A percentile compares a stretch with the other conserved stretches of the same genome.
phyloP scores from a whole-genome alignment of 2,113 vertebrate species.

The Elgaria multicarinata region DNA sequence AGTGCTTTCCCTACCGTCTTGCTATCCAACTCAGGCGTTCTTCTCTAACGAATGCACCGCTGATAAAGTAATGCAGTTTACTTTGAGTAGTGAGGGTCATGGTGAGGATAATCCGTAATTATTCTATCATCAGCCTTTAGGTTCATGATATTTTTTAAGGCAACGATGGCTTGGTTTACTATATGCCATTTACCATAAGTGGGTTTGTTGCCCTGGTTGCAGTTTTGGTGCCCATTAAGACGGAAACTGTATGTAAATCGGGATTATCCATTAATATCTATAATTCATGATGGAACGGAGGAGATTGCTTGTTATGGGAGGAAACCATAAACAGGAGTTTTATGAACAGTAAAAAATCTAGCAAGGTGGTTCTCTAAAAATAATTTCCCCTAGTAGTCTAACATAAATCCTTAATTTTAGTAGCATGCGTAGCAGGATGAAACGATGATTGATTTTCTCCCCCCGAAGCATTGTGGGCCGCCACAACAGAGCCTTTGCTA shows the following conservation, averaged over 20 bases:
- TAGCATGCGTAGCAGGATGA: constrained; percentile 59
- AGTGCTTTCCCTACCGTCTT: constrained; percentile 42
- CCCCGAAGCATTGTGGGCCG: constrained; percentile 63
- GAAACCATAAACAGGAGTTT: constrained; percentile 55
- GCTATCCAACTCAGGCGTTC: constrained; percentile 10
- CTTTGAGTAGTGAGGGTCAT: constrained; percentile 17
- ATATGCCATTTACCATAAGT: constrained; percentile 55
- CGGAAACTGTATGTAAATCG: constrained; percentile 73
- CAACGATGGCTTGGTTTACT: constrained; percentile 57
- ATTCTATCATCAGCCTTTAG: constrained; percentile 17
- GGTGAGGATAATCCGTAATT: constrained; percentile 35
- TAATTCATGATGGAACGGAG: constrained; percentile 64
- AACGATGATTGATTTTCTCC: constrained; percentile 77
- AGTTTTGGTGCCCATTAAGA: constrained; percentile 64
- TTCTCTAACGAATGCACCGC: constrained; percentile 44
- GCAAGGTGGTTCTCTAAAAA: constrained; percentile 68
- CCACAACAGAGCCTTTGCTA: constrained; percentile 68
- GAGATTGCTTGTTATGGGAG: constrained; percentile 59
- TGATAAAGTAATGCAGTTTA: constrained; percentile 40
- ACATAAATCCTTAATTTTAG: constrained; percentile 77
- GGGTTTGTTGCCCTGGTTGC: constrained; percentile 68
- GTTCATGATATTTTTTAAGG: constrained; percentile 46
- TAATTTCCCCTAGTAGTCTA: constrained; percentile 66
- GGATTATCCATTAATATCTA: constrained; percentile 63
- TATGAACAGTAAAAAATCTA: constrained; percentile 62